Percentiles rank a stretch among this genome's conserved stretches.
Evolutionary conservation across 1,140 invertebrate genomes (phyloP).

Genomic region (Pseudomyrmex flavicornis): DNA sequence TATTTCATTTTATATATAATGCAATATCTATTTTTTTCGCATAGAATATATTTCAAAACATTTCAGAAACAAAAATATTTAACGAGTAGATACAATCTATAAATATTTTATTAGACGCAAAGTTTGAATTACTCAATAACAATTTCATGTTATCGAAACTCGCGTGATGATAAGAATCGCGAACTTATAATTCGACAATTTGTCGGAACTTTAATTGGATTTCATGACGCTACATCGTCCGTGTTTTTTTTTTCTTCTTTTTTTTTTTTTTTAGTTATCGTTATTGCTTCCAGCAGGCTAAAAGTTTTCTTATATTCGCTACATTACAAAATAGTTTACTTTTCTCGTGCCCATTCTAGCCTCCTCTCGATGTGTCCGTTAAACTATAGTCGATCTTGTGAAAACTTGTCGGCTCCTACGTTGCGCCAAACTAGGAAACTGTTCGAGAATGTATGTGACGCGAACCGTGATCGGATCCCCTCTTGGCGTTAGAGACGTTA

Average conservation of each 20-base stretch:
- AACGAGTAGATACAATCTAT: neutral
- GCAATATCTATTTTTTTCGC: conserved; percentile 14
- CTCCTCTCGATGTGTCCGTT: conserved; percentile 17
- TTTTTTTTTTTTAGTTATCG: conserved; percentile 1
- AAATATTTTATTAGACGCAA: conserved; percentile 32
- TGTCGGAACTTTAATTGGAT: neutral
- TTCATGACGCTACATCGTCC: neutral
- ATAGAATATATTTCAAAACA: neutral
- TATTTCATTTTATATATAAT: conserved; percentile 26
- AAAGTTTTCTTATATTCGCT: conserved; percentile 20
- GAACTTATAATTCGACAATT: conserved; percentile 21
- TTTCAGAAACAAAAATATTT: neutral
- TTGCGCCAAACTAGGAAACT: conserved; percentile 46
- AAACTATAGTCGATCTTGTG: conserved; percentile 30
- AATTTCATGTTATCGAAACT: neutral
- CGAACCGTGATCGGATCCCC: conserved; percentile 20
- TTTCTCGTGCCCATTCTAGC: neutral
- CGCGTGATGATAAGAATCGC: neutral
- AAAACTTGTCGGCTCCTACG: conserved; percentile 27
- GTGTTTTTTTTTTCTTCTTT: too few species aligned
- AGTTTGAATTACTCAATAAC: conserved; percentile 19
- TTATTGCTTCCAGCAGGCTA: neutral
- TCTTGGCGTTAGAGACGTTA: conserved; percentile 1
- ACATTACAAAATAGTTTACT: conserved; percentile 16
- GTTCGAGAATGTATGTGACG: conserved; percentile 40